A percentile compares a stretch with the other conserved stretches of the same genome.
Conservation (phyloP, 1,140 invertebrate genomes). For the Dryas iulia region DNA sequence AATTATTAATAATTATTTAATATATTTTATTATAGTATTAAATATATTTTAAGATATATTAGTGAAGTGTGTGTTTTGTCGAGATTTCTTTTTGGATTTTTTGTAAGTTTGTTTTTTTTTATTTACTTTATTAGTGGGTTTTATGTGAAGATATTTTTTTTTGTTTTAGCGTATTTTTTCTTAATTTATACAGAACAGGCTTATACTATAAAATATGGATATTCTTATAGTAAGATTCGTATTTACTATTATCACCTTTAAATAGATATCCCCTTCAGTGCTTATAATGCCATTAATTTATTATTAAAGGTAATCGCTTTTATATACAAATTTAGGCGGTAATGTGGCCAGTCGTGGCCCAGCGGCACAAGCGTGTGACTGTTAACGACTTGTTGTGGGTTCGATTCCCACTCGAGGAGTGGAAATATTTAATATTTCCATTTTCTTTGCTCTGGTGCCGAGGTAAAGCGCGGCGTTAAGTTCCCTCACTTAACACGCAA, state of each 20-base stretch:
- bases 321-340: too few relatives aligned
- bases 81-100: not conserved
- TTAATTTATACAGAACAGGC: not conserved
- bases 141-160: not conserved
- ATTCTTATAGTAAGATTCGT: not conserved
- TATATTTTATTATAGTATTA: not conserved
- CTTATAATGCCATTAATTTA: too few relatives aligned
- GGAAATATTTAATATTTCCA: too few relatives aligned
- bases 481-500: too few relatives aligned
- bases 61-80: slow-evolving; percentile 15
- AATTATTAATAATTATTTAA: not conserved
- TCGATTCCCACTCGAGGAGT: too few relatives aligned
- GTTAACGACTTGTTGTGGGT: too few relatives aligned
- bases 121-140: not conserved
- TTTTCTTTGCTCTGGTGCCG: too few relatives aligned
- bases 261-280: too few relatives aligned
- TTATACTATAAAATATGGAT: not conserved
- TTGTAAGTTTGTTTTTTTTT: slow-evolving; percentile 6
- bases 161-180: not conserved
- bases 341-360: too few relatives aligned
- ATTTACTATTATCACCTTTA: not conserved
- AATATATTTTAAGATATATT: not conserved
- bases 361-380: too few relatives aligned
- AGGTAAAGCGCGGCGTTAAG: too few relatives aligned
- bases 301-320: too few relatives aligned